Conservation (phyloP, 2,888 invertebrate species). For the Himalopsyche japonica region DNA sequence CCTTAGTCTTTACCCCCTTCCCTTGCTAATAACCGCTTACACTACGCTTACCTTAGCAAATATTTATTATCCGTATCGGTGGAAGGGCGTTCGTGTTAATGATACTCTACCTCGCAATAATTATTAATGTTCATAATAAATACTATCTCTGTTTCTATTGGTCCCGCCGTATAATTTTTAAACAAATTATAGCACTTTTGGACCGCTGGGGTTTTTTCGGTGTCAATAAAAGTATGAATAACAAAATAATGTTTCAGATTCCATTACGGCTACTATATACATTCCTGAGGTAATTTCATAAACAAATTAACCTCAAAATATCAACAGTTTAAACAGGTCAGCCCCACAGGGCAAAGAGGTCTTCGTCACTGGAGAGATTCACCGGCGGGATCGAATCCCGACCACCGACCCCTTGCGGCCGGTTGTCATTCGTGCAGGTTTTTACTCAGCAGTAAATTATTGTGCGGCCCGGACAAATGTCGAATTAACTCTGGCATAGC, state of each 20-base stretch:
- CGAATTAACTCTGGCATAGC: constrained; percentile 84
- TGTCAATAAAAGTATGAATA: constrained; percentile 27
- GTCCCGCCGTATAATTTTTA: constrained; percentile 64
- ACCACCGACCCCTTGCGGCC: not conserved
- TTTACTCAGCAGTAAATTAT: constrained; percentile 83
- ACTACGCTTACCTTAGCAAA: constrained; percentile 12
- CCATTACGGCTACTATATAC: constrained; percentile 17
- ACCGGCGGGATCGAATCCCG: constrained; percentile 5
- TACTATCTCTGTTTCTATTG: constrained; percentile 62
- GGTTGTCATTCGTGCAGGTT: constrained; percentile 76
- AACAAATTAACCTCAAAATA: constrained; percentile 37
- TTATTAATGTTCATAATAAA: constrained; percentile 60
- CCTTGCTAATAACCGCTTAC: not conserved
- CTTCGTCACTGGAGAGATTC: constrained; percentile 39
- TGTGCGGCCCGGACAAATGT: constrained; percentile 86
- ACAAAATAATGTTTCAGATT: constrained; percentile 28
- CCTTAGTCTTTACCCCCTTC: not conserved
- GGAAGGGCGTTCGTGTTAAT: constrained; percentile 45
- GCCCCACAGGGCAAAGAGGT: constrained; percentile 27
- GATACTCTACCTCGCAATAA: constrained; percentile 43
- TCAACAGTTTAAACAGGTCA: constrained; percentile 40
- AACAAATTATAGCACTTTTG: constrained; percentile 62
- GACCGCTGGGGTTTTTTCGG: constrained; percentile 45
- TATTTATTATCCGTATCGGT: constrained; percentile 51
- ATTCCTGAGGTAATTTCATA: constrained; percentile 32